phyloP scores from a whole-genome alignment of 2,113 vertebrate species.

The Ammospiza nelsoni region DNA sequence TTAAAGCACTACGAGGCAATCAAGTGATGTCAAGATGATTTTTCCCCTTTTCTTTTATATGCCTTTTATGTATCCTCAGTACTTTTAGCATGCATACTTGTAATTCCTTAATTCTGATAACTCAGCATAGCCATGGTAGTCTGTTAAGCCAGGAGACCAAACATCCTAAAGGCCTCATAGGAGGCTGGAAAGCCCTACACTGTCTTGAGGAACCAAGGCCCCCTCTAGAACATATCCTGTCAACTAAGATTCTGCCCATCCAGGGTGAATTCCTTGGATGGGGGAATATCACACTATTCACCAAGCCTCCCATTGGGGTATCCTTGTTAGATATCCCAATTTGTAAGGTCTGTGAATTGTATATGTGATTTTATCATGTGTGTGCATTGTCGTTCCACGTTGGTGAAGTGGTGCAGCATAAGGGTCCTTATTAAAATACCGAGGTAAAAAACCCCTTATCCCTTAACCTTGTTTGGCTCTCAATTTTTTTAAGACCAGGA shows the following conservation, averaged over 20 bases:
- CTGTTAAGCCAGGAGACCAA: neutral
- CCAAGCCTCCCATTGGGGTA: neutral
- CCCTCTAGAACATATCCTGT: neutral
- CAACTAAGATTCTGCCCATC: neutral
- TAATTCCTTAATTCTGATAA: neutral
- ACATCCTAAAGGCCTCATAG: neutral
- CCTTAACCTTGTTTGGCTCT: neutral
- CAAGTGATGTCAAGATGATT: neutral
- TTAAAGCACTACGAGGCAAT: neutral
- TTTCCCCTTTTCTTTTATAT: neutral
- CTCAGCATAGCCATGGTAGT: neutral
- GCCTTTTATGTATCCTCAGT: neutral
- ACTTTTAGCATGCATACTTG: too few species aligned
- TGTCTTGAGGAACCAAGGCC: neutral
- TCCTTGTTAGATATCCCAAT: neutral
- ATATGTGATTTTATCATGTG: accelerated
- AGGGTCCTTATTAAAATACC: neutral
- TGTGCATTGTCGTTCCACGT: accelerated
- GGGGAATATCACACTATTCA: neutral
- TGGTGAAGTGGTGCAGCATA: accelerated
- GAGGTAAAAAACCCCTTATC: neutral
- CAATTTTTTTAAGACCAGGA: neutral
- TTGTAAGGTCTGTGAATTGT: neutral
- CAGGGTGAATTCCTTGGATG: neutral
- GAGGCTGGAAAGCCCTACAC: neutral